Percentiles rank a stretch among this genome's conserved stretches.
Evolutionary conservation across 2,888 invertebrate genomes (phyloP).

Genomic region (Ophonus ardosiacus): DNA sequence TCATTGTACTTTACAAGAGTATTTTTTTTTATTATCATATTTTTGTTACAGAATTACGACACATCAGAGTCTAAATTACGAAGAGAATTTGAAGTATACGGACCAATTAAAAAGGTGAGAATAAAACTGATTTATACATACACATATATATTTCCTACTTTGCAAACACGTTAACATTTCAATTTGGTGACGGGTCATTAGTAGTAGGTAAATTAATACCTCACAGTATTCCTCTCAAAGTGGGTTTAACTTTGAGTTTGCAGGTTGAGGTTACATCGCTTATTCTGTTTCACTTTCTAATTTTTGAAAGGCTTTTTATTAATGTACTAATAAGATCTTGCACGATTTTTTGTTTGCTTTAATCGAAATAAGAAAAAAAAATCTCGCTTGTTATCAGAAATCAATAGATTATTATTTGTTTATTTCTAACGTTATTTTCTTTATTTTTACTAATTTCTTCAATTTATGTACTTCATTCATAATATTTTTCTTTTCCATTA

Average conservation of each 20-base stretch:
- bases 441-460: too few relatives aligned
- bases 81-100: constrained; percentile 98
- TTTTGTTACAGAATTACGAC: constrained; percentile 93
- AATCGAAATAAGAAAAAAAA: background rate
- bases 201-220: constrained; percentile 66
- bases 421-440: too few relatives aligned
- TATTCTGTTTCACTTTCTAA: too few relatives aligned
- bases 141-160: constrained; percentile 62
- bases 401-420: too few relatives aligned
- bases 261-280: constrained; percentile 62
- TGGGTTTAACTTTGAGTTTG: constrained; percentile 63
- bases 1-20: background rate
- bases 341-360: too few relatives aligned
- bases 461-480: too few relatives aligned
- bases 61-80: constrained; percentile 98
- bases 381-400: too few relatives aligned
- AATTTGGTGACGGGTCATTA: constrained; percentile 64
- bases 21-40: background rate
- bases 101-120: constrained; percentile 95
- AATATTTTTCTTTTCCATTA: too few relatives aligned
- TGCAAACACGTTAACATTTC: constrained; percentile 66
- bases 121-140: constrained; percentile 5
- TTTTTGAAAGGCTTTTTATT: too few relatives aligned
- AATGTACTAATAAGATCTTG: too few relatives aligned
- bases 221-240: constrained; percentile 58